Evolutionary conservation across 2,113 vertebrate genomes (phyloP).

Genomic region (Spilogale gracilis): DNA sequence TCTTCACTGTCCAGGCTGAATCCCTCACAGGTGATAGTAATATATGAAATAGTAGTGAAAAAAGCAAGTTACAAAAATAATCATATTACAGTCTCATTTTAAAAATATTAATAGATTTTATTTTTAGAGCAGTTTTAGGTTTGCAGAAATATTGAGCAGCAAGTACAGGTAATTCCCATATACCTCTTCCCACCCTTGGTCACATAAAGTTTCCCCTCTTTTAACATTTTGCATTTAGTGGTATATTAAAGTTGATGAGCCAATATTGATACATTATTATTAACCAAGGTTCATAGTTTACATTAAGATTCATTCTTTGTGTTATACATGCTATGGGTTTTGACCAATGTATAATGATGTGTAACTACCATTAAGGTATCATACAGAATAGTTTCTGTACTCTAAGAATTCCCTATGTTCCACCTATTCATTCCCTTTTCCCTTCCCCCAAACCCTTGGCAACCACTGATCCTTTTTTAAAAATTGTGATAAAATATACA

Average conservation of each 20-base stretch:
- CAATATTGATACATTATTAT: conserved; percentile 5
- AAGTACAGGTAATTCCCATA: background rate
- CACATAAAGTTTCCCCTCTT: conserved; percentile 12
- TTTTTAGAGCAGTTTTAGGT: conserved; percentile 12
- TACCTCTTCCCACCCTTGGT: background rate
- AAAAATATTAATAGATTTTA: background rate
- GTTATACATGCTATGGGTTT: background rate
- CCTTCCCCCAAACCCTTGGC: background rate
- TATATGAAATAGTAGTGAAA: background rate
- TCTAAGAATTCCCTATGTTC: background rate
- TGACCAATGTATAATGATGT: conserved; percentile 22
- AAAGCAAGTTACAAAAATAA: conserved; percentile 27
- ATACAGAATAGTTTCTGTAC: background rate
- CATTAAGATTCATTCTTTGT: background rate
- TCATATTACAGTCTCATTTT: background rate
- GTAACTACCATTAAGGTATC: background rate
- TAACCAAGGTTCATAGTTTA: background rate
- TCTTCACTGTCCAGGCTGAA: background rate
- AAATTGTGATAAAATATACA: background rate
- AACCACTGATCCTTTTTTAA: background rate
- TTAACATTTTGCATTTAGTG: background rate
- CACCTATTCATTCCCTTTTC: background rate
- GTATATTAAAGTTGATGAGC: background rate
- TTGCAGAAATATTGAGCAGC: conserved; percentile 15
- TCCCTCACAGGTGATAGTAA: conserved; percentile 9